Percentiles rank a stretch among this genome's conserved stretches.
Evolutionary conservation across 2,113 vertebrate species (phyloP).

Genomic region (Columba janthina): DNA sequence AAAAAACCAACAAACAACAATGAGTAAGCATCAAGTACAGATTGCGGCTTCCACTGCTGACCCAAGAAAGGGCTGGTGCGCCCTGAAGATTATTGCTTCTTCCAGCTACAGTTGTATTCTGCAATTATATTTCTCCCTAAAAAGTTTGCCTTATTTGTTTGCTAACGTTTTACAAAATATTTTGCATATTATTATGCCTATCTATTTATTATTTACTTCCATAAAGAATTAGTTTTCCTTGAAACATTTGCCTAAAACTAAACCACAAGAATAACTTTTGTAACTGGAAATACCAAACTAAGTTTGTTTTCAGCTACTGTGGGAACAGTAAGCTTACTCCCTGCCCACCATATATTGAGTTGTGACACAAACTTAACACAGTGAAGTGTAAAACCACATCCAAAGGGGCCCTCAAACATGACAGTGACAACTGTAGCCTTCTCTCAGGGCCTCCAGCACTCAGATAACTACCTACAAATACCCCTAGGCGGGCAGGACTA

Average conservation of each 20-base stretch:
- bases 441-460: not conserved
- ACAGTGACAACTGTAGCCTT: not conserved
- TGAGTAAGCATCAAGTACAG: accelerated
- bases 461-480: not conserved
- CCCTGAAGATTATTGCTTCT: not conserved
- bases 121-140: not conserved
- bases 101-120: not conserved
- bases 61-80: too few relatives aligned
- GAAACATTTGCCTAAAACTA: not conserved
- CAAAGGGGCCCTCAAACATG: not conserved
- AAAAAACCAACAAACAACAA: not conserved
- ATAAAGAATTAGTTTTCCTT: not conserved
- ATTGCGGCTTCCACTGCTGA: not conserved
- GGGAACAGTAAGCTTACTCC: not conserved
- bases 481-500: not conserved
- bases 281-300: not conserved
- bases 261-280: not conserved
- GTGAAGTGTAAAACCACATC: not conserved
- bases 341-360: accelerated
- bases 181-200: not conserved
- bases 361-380: not conserved
- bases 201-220: not conserved
- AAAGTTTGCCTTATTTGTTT: not conserved
- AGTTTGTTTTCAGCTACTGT: not conserved
- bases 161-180: not conserved